These are phyloP conservation scores for Saxidomus purpurata DNA, from an alignment of 1,140 invertebrate species.

Conservation along the genomic window DNA sequence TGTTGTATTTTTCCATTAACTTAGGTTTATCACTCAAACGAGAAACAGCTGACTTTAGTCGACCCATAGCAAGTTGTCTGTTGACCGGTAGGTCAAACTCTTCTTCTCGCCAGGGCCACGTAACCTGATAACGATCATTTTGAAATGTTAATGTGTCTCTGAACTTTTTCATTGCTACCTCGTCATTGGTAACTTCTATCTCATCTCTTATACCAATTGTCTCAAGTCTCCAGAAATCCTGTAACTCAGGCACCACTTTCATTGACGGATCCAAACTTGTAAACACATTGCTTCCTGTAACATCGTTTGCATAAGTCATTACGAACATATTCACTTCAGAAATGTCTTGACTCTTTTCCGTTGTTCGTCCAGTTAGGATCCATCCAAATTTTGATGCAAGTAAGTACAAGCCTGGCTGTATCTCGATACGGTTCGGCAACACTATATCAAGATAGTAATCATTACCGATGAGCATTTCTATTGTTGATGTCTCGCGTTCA, in stretches of 20 bases:
- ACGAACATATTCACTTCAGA: constrained; percentile 15
- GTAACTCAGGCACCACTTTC: neutral
- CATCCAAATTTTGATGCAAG: neutral
- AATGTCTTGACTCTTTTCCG: neutral
- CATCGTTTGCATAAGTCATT: constrained; percentile 34
- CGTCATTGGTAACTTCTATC: neutral
- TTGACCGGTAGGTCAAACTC: neutral
- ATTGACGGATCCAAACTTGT: neutral
- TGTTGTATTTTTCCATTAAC: neutral
- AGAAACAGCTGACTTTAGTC: neutral
- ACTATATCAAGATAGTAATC: constrained; percentile 5
- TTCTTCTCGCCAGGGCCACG: constrained; percentile 18
- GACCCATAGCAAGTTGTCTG: neutral
- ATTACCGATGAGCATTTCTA: constrained; percentile 12
- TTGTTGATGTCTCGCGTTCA: neutral
- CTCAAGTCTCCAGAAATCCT: constrained; percentile 42
- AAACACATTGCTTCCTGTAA: neutral
- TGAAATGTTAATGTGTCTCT: neutral
- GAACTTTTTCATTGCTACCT: neutral
- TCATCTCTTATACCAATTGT: constrained; percentile 10
- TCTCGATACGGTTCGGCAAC: neutral
- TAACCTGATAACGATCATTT: constrained; percentile 9
- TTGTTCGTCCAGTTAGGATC: neutral
- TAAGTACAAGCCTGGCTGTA: constrained; percentile 28
- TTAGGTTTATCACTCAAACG: neutral